Percentiles rank a stretch among this genome's conserved stretches.
Evolutionary conservation across 2,888 invertebrate species (phyloP).

Genomic region (Artemia sp.): DNA sequence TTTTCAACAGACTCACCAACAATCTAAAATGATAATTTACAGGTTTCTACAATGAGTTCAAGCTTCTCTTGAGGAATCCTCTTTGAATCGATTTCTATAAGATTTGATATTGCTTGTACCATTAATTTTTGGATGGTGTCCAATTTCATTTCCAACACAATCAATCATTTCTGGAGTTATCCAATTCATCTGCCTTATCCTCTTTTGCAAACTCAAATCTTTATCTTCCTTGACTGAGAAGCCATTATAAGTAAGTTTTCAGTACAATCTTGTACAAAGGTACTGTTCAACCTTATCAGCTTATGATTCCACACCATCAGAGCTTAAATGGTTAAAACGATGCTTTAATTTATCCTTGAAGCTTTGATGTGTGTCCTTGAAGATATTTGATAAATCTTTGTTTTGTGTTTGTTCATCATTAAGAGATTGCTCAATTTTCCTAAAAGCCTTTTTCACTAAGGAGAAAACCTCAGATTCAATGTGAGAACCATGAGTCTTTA

Average conservation of each 20-base stretch:
- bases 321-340: constrained; percentile 38
- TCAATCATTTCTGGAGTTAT: constrained; percentile 84
- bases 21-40: constrained; percentile 72
- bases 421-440: background rate
- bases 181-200: constrained; percentile 87
- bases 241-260: constrained; percentile 66
- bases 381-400: constrained; percentile 71
- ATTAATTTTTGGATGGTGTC: constrained; percentile 67
- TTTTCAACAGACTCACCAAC: constrained; percentile 34
- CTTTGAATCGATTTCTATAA: constrained; percentile 88
- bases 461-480: background rate
- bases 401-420: constrained; percentile 36
- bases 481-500: background rate
- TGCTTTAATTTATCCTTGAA: constrained; percentile 51
- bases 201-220: constrained; percentile 77
- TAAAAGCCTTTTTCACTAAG: background rate
- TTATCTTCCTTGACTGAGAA: constrained; percentile 82
- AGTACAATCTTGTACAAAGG: constrained; percentile 74
- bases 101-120: constrained; percentile 80
- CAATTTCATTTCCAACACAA: constrained; percentile 71
- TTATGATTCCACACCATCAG: constrained; percentile 59
- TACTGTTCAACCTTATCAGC: constrained; percentile 87
- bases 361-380: constrained; percentile 75
- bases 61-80: constrained; percentile 85
- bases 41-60: constrained; percentile 71